A percentile compares a stretch with the other conserved stretches of the same genome.
Evolutionary conservation across 2,888 invertebrate species (phyloP).

Genomic region (Candidula unifasciata): DNA sequence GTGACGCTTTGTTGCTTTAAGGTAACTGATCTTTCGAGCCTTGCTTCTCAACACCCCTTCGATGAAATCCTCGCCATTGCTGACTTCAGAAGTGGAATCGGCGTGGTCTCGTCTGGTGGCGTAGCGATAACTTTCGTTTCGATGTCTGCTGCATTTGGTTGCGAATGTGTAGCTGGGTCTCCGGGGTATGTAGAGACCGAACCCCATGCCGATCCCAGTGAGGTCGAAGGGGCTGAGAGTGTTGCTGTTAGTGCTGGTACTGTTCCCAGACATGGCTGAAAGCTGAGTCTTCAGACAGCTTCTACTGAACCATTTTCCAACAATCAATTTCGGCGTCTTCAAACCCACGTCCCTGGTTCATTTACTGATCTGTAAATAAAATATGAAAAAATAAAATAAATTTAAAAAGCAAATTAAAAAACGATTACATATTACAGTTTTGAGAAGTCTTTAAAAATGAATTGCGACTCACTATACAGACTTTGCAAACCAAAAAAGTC

Average conservation of each 20-base stretch:
- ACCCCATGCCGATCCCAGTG: constrained; percentile 75
- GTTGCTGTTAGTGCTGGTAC: constrained; percentile 15
- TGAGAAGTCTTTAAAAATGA: no score
- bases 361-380: not conserved
- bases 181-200: constrained; percentile 75
- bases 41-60: constrained; percentile 58
- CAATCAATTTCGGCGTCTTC: not conserved
- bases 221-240: constrained; percentile 76
- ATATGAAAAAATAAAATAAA: no score
- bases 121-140: constrained; percentile 76
- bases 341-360: not conserved
- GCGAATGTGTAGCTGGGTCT: constrained; percentile 77
- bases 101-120: constrained; percentile 65
- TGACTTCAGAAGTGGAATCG: constrained; percentile 52
- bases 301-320: no score
- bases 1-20: constrained; percentile 61
- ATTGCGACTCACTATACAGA: no score
- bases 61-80: constrained; percentile 59
- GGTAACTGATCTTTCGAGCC: constrained; percentile 72
- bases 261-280: constrained; percentile 16
- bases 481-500: no score
- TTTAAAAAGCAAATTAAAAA: no score
- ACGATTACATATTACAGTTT: no score
- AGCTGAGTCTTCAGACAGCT: no score
- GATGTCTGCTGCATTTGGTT: constrained; percentile 71